Percentiles rank a stretch among this genome's conserved stretches.
These are phyloP conservation scores for Peromyscus attwateri DNA, from an alignment of 2,797 vertebrate species.

Conservation along the genomic window DNA sequence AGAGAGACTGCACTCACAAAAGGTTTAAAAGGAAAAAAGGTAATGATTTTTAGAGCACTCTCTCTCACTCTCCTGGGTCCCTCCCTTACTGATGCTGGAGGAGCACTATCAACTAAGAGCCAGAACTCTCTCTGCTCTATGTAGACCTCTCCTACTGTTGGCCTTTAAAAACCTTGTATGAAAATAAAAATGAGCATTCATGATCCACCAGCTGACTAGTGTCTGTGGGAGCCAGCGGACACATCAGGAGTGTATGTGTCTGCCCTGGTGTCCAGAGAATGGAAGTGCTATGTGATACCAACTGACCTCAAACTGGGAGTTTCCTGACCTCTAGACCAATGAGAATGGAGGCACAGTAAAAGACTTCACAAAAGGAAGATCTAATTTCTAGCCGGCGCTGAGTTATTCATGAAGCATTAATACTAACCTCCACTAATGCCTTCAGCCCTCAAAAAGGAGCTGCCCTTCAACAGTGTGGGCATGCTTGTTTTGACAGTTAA, in stretches of 20 bases:
- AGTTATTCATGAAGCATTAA: slow-evolving; percentile 79
- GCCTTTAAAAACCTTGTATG: not conserved
- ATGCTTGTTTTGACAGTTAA: not conserved
- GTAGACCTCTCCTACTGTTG: not conserved
- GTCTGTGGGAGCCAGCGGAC: not conserved
- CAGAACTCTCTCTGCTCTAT: not conserved
- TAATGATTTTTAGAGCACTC: not conserved
- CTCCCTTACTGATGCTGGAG: not conserved
- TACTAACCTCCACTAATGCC: slow-evolving; percentile 46
- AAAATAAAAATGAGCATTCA: slow-evolving; percentile 13
- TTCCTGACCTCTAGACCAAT: slow-evolving; percentile 62
- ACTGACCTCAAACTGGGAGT: slow-evolving; percentile 67
- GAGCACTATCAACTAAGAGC: not conserved
- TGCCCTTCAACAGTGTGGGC: not conserved
- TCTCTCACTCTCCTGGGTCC: not conserved
- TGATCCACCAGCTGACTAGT: not conserved
- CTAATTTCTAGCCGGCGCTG: slow-evolving; percentile 70
- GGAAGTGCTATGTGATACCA: slow-evolving; percentile 66
- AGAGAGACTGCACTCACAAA: not conserved
- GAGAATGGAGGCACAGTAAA: slow-evolving; percentile 23
- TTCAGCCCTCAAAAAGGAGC: slow-evolving; percentile 16
- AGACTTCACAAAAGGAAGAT: slow-evolving; percentile 73
- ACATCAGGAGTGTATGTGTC: not conserved
- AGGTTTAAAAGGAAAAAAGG: not conserved
- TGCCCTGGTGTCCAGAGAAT: slow-evolving; percentile 9